Evolutionary conservation across 1,140 invertebrate genomes (phyloP), one percentile per base, ranked within the genome.

Genomic region (Drosophila auraria): DNA sequence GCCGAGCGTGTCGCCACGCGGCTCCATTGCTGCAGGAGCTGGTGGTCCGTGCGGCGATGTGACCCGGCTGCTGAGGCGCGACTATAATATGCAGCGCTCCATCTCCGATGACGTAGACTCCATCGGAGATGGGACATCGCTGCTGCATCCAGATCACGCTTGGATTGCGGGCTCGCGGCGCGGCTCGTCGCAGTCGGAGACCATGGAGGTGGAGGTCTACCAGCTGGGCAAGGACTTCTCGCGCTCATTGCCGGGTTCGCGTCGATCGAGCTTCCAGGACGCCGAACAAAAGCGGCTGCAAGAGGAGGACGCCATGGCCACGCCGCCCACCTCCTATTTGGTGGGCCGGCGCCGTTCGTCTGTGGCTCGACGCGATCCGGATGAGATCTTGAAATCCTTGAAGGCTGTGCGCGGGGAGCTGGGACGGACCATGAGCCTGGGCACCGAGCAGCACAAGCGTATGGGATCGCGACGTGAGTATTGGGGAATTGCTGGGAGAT

Each of bases 201-300:
- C 96, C 54, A 94, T 97, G 23, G 97, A 97, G 91, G 95, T 97
- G 27, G 97, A 98, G 90, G 96, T 97, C 0, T 97, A 97, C 90
- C 96, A 97, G 93, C 94, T 97, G 17, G 96, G 95, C 58, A 96
- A 97, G 92, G 97, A 97, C 93, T 97, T 97, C 92, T 97, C 97
- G 17, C 95, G 96, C 80, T 97, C 97, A 15, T 93, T 97, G 80
- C 97, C 97, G 2, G 97, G 97, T 8, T 97, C 96, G 23, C 94
- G 97, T 72, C 94, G 97, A 47, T 97, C 96, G 20, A 97, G 96
- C 36, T 97, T 98, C 90, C 97, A 97, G 83, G 95, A 95, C 77
- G 94, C 94, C 86, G 94, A 94, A 68, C 93, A 93, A 62, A 93
- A 94, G 80, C 91, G 91, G 59, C 80, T 87, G 89, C 54, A 57